A percentile compares a stretch with the other conserved stretches of the same genome.
Evolutionary conservation across 2,113 vertebrate species (phyloP).

Genomic region (Limnothrissa miodon): DNA sequence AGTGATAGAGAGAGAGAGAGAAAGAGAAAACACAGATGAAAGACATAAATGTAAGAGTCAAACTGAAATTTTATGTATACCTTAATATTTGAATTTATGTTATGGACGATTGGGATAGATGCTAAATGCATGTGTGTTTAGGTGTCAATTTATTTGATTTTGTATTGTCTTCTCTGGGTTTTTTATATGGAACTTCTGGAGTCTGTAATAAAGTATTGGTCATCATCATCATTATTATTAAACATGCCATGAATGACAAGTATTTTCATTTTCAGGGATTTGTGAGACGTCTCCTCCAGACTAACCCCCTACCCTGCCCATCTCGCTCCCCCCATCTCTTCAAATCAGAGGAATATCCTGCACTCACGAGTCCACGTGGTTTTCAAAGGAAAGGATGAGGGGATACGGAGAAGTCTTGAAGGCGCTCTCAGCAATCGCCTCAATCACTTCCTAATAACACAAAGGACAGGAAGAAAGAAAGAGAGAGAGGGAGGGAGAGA

Average conservation of each 20-base stretch:
- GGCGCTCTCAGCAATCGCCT: conserved; percentile 86
- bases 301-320: no score
- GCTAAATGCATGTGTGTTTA: no score
- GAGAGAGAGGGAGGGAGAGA: background rate
- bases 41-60: background rate
- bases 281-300: background rate
- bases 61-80: no score
- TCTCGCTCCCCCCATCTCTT: background rate
- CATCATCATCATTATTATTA: no score
- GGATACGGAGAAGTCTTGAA: conserved; percentile 87
- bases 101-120: no score
- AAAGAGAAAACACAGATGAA: background rate
- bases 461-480: background rate
- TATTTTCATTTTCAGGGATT: background rate
- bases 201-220: no score
- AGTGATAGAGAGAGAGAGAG: background rate
- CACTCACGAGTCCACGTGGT: conserved; percentile 92
- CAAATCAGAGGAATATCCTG: background rate
- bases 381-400: conserved; percentile 88
- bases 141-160: no score
- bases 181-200: no score
- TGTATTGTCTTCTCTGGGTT: no score
- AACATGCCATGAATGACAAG: background rate
- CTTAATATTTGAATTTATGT: no score
- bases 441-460: conserved; percentile 78